Conservation (phyloP, 2,797 vertebrate species). For the Pseudomugil gertrudae region DNA sequence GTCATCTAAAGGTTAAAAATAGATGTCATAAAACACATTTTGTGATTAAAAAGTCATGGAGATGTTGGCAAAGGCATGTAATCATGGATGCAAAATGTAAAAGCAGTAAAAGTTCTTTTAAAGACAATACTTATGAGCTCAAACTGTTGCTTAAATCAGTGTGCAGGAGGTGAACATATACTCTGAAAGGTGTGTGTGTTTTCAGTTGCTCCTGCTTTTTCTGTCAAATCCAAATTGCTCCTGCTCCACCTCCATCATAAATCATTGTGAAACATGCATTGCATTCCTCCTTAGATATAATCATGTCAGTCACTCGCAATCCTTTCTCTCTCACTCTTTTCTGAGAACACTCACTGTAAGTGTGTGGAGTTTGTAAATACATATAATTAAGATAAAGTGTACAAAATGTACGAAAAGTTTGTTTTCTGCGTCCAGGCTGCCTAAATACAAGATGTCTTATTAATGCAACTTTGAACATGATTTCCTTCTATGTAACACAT, state of each 20-base stretch:
- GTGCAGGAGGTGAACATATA: neutral
- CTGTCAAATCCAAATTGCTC: neutral
- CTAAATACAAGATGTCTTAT: conserved; percentile 1
- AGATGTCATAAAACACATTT: neutral
- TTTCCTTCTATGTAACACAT: neutral
- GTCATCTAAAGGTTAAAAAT: neutral
- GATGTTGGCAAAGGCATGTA: neutral
- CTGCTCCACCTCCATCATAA: neutral
- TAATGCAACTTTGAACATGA: neutral
- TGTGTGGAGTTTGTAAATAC: neutral
- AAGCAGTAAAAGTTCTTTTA: neutral
- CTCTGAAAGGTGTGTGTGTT: no score
- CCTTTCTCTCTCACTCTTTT: neutral
- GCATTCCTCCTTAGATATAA: neutral
- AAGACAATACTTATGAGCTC: no score
- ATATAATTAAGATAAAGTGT: conserved; percentile 4
- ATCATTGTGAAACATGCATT: neutral
- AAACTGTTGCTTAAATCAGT: neutral
- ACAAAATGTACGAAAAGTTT: conserved; percentile 10
- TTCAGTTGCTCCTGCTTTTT: no score
- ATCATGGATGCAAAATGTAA: neutral
- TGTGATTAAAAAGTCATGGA: neutral
- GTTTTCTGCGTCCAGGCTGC: neutral
- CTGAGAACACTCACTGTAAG: neutral
- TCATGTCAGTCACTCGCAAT: neutral